A percentile compares a stretch with the other conserved stretches of the same genome.
Evolutionary conservation across 2,888 invertebrate genomes (phyloP).

Genomic region (Poecilobothrus nobilitatus): DNA sequence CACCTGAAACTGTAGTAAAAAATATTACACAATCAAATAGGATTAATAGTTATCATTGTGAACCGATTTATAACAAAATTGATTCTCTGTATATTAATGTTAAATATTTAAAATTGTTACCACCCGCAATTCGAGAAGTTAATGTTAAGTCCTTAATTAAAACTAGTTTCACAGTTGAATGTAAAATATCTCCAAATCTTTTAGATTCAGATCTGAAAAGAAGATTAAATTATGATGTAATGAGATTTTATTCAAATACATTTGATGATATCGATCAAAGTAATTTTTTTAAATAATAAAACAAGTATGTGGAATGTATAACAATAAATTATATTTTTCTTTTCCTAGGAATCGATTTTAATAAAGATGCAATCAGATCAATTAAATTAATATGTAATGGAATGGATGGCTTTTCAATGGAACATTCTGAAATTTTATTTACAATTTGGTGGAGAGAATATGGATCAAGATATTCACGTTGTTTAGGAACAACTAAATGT

Average conservation of each 20-base stretch:
- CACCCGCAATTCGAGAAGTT: constrained; percentile 17
- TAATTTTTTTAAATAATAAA: constrained; percentile 11
- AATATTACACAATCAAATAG: not conserved
- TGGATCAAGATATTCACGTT: constrained; percentile 19
- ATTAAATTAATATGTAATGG: constrained; percentile 18
- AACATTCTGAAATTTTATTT: constrained; percentile 18
- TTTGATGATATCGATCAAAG: constrained; percentile 18
- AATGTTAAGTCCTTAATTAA: constrained; percentile 13
- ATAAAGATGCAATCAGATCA: constrained; percentile 17
- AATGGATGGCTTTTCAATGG: constrained; percentile 7
- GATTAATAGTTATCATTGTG: not conserved
- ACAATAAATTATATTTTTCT: not conserved
- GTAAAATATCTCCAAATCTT: constrained; percentile 19
- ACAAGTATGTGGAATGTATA: too few relatives aligned
- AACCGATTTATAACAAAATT: constrained; percentile 10
- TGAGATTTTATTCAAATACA: constrained; percentile 20
- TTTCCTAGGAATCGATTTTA: constrained; percentile 18
- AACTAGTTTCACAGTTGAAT: constrained; percentile 19
- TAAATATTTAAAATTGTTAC: constrained; percentile 11
- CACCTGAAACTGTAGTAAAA: not conserved
- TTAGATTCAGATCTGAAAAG: constrained; percentile 11
- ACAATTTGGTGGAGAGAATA: constrained; percentile 21
- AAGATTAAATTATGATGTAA: constrained; percentile 17
- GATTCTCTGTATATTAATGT: constrained; percentile 18
- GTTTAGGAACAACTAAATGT: constrained; percentile 20